Conservation (phyloP, 2,113 vertebrate genomes). For the Albula glossodonta region DNA sequence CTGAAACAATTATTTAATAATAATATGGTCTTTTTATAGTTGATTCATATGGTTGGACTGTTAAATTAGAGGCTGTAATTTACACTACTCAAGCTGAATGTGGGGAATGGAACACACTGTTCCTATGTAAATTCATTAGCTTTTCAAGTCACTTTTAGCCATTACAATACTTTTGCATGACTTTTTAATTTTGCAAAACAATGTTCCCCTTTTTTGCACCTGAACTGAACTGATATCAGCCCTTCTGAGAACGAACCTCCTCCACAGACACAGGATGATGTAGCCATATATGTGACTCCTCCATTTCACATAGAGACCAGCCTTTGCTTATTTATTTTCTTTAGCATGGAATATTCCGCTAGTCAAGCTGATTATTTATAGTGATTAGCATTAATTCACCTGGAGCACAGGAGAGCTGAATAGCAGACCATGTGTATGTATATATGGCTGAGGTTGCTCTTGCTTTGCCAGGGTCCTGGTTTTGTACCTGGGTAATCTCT, state of each 20-base stretch:
- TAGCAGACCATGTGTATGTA: background rate
- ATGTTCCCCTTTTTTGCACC: no score
- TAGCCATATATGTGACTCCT: no score
- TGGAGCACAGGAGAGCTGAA: background rate
- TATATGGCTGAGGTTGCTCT: constrained; percentile 15
- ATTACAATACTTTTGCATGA: background rate
- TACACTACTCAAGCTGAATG: background rate
- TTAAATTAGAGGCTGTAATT: no score
- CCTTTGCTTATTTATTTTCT: background rate
- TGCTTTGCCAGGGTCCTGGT: constrained; percentile 84
- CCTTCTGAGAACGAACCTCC: no score
- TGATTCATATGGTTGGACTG: no score
- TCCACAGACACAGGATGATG: no score
- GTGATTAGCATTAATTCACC: background rate
- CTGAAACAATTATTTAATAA: no score
- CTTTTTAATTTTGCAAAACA: no score
- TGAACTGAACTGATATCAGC: no score
- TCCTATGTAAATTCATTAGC: background rate
- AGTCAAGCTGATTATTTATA: background rate
- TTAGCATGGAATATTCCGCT: background rate
- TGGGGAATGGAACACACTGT: background rate
- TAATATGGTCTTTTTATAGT: no score
- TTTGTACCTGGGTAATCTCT: constrained; percentile 95
- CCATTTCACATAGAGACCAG: no score
- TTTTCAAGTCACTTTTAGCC: background rate